Conservation (phyloP, 2,888 invertebrate genomes). For the Zygothrica quintamaculata region DNA sequence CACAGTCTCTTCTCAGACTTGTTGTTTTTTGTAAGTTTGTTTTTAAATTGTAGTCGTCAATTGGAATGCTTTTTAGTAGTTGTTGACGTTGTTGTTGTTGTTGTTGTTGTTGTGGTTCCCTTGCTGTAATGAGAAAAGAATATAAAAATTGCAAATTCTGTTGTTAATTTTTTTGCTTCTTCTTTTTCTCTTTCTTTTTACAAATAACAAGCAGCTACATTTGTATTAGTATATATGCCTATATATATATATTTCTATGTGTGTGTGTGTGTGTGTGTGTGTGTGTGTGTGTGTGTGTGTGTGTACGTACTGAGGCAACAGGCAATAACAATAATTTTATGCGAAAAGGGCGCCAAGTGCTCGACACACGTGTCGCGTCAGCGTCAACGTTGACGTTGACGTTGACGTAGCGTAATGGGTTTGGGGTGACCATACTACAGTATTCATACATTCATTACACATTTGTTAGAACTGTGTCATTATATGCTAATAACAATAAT, state of each 20-base stretch:
- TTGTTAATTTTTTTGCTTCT: slow-evolving; percentile 35
- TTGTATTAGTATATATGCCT: too few relatives aligned
- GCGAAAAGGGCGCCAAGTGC: slow-evolving; percentile 77
- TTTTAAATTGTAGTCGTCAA: slow-evolving; percentile 35
- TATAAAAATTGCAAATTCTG: slow-evolving; percentile 39
- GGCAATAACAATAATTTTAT: slow-evolving; percentile 58
- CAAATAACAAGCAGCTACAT: slow-evolving; percentile 19
- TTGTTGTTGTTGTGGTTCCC: slow-evolving; percentile 26
- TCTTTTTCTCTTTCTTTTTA: too few relatives aligned
- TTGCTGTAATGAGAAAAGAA: slow-evolving; percentile 53
- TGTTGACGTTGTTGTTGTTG: slow-evolving; percentile 27
- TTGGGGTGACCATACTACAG: slow-evolving; percentile 26
- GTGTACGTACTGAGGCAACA: slow-evolving; percentile 16
- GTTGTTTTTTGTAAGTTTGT: slow-evolving; percentile 29
- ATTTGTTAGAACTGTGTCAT: slow-evolving; percentile 10
- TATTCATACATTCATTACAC: neutral
- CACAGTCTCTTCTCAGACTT: slow-evolving; percentile 15
- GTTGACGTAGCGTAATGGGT: slow-evolving; percentile 27
- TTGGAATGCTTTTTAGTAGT: slow-evolving; percentile 57
- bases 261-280: too few relatives aligned
- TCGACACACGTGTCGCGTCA: slow-evolving; percentile 67
- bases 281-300: neutral
- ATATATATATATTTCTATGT: too few relatives aligned
- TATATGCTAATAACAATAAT: slow-evolving; percentile 18
- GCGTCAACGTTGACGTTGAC: slow-evolving; percentile 28